Percentiles rank a stretch among this genome's conserved stretches.
Evolutionary conservation across 2,113 vertebrate genomes (phyloP).

Genomic region (Rhea americana): DNA sequence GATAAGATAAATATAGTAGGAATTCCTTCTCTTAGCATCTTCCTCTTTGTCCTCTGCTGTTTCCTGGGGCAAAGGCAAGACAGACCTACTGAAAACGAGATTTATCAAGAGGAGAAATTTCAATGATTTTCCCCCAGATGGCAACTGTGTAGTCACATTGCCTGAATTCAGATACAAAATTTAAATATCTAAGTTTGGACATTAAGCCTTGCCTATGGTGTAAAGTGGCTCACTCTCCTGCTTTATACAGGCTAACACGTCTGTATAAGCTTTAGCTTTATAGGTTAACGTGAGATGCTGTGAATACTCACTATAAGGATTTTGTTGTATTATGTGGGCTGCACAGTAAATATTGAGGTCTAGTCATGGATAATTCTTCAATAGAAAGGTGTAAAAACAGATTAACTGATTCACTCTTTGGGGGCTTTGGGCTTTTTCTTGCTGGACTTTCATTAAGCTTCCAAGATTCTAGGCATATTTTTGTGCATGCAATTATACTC

Average conservation of each 20-base stretch:
- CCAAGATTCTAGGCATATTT: not conserved
- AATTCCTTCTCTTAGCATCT: conserved; percentile 21
- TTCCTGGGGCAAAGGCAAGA: not conserved
- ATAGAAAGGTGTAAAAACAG: not conserved
- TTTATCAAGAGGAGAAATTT: not conserved
- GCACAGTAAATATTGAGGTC: not conserved
- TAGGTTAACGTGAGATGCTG: rapidly evolving
- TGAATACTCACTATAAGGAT: not conserved
- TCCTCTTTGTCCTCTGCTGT: not conserved
- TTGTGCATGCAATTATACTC: not conserved
- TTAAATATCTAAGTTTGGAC: not conserved
- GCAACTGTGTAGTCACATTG: not conserved
- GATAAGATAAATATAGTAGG: conserved; percentile 47
- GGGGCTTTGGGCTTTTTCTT: not conserved
- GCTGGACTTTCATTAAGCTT: not conserved
- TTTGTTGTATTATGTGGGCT: not conserved
- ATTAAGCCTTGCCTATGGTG: not conserved
- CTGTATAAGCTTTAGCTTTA: no score
- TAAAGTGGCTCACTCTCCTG: not conserved
- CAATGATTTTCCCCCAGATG: not conserved
- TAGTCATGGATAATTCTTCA: not conserved
- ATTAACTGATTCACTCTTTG: not conserved
- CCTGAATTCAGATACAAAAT: not conserved
- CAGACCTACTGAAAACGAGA: not conserved
- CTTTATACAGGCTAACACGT: not conserved